Conservation (phyloP, 1,140 invertebrate species). For the Tyrophagus putrescentiae region DNA sequence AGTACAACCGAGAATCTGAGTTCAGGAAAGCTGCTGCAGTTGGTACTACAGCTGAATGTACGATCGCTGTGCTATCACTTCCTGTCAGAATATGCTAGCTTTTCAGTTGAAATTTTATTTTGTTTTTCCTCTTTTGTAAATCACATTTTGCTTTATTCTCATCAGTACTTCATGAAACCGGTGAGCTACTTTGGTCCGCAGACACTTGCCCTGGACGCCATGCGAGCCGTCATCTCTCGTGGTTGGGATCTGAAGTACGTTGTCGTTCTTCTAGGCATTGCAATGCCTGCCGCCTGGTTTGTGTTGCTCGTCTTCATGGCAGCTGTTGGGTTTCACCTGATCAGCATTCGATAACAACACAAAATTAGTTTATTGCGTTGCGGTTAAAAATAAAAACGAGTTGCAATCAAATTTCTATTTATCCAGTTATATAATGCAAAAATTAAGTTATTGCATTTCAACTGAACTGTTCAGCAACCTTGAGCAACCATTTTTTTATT, state of each 20-base stretch:
- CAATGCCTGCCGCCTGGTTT: slow-evolving; percentile 75
- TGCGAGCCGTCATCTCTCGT: slow-evolving; percentile 72
- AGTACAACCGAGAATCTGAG: no score
- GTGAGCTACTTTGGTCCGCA: slow-evolving; percentile 69
- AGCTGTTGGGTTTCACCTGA: slow-evolving; percentile 33
- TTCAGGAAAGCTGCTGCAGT: no score
- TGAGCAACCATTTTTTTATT: not conserved
- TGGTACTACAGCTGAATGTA: no score
- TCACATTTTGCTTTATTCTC: no score
- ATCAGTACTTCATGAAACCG: slow-evolving; percentile 46
- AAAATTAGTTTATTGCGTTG: no score
- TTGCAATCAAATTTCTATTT: not conserved
- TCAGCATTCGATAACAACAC: slow-evolving; percentile 19
- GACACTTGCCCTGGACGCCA: slow-evolving; percentile 72
- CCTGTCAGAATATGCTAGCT: no score
- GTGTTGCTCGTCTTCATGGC: slow-evolving; percentile 61
- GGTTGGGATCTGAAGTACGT: slow-evolving; percentile 66
- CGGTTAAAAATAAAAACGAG: not conserved
- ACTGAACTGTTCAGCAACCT: not conserved
- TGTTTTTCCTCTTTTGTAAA: no score
- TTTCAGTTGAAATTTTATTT: no score
- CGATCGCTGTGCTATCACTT: no score
- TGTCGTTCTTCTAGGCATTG: slow-evolving; percentile 69
- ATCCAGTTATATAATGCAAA: not conserved
- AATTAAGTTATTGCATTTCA: not conserved